Evolutionary conservation across 2,797 vertebrate species (phyloP).

Genomic region (Clamator glandarius): DNA sequence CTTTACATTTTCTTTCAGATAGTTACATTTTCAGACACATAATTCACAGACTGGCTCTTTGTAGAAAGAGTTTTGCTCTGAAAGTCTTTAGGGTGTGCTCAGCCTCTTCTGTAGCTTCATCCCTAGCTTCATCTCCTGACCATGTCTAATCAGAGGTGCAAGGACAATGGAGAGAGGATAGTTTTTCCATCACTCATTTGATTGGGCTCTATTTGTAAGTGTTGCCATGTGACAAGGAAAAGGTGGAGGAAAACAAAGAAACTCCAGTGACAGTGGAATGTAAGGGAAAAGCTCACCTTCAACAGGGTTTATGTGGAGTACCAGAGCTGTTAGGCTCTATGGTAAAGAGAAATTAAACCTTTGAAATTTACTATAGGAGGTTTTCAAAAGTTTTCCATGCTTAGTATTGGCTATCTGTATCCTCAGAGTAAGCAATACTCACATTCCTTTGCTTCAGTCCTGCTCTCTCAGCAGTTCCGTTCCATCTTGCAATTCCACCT

Average conservation of each 20-base stretch:
- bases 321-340: background rate
- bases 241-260: slow-evolving; percentile 9
- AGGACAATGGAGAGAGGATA: background rate
- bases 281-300: background rate
- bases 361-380: background rate
- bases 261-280: background rate
- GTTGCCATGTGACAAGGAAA: background rate
- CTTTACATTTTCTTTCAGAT: background rate
- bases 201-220: background rate
- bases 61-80: background rate
- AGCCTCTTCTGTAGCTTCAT: background rate
- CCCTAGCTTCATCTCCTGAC: background rate
- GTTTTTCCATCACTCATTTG: background rate
- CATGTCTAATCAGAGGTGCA: background rate
- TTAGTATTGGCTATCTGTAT: background rate
- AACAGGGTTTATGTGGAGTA: background rate
- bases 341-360: background rate
- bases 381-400: background rate
- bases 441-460: background rate
- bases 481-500: background rate
- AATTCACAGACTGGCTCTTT: background rate
- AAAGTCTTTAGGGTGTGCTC: slow-evolving; percentile 1
- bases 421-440: background rate
- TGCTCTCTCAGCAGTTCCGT: background rate
- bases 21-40: background rate